Conservation (phyloP, 2,797 vertebrate species). For the Gymnoscopelus microlampas region DNA sequence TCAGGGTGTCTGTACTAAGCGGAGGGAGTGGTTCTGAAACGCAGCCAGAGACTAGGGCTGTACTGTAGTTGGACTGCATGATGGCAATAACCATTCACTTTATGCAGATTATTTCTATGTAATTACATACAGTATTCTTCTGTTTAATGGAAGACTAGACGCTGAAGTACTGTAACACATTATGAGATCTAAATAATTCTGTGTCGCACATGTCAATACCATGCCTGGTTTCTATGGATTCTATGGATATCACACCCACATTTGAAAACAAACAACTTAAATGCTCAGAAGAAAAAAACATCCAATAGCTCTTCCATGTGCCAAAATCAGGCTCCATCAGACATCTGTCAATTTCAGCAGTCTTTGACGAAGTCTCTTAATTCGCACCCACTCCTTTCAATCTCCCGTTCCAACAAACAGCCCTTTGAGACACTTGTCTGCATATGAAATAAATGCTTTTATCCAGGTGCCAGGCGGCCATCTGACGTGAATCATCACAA, state of each 20-base stretch:
- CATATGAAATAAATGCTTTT: constrained; percentile 50
- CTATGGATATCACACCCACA: constrained; percentile 24
- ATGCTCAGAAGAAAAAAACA: constrained; percentile 16
- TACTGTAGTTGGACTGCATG: background rate
- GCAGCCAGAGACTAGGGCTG: constrained; percentile 10
- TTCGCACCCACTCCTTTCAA: constrained; percentile 36
- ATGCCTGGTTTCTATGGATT: constrained; percentile 8
- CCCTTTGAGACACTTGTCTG: constrained; percentile 46
- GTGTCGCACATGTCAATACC: constrained; percentile 20
- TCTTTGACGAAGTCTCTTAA: constrained; percentile 42
- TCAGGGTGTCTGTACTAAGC: constrained; percentile 11
- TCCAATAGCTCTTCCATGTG: constrained; percentile 11
- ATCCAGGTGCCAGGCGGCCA: constrained; percentile 27
- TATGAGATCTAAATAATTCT: constrained; percentile 26
- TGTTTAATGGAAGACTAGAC: constrained; percentile 23
- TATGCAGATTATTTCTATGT: constrained; percentile 34
- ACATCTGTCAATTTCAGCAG: constrained; percentile 26
- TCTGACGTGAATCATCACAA: constrained; percentile 39
- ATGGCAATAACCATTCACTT: constrained; percentile 9
- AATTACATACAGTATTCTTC: constrained; percentile 9
- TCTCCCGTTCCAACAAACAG: constrained; percentile 36
- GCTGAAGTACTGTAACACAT: constrained; percentile 5
- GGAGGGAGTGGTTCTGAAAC: constrained; percentile 25
- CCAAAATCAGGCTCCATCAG: constrained; percentile 25
- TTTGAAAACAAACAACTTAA: constrained; percentile 23